These are phyloP conservation scores for Pollimyrus isidori DNA, from an alignment of 2,113 vertebrate species.

Conservation along the genomic window DNA sequence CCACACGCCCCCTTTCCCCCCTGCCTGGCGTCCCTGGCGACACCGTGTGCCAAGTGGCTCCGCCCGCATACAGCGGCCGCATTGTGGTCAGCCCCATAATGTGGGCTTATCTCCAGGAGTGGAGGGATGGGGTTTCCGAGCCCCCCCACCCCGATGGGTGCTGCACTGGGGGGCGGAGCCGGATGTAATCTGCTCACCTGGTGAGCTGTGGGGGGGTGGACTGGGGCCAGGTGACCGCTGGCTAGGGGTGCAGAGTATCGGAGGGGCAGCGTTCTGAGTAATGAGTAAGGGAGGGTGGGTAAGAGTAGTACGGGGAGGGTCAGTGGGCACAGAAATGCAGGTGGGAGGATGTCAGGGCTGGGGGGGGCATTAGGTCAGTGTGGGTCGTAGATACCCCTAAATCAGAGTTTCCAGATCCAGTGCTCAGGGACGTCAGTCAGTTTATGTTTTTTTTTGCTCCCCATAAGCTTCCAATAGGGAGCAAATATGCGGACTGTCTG, in stretches of 20 bases:
- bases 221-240: background rate
- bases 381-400: background rate
- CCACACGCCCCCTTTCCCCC: background rate
- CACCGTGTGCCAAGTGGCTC: constrained; percentile 37
- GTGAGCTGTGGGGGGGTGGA: constrained; percentile 30
- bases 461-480: background rate
- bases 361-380: background rate
- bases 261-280: background rate
- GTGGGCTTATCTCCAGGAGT: constrained; percentile 73
- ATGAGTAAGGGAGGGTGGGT: background rate
- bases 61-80: constrained; percentile 63
- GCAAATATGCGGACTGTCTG: background rate
- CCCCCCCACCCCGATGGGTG: constrained; percentile 53
- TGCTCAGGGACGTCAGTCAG: background rate
- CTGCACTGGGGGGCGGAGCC: background rate
- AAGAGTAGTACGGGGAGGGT: background rate
- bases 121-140: constrained; percentile 68
- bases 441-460: background rate
- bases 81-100: constrained; percentile 65
- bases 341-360: background rate
- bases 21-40: background rate
- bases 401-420: background rate
- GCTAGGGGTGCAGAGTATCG: background rate
- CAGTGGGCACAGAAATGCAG: background rate
- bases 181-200: constrained; percentile 66